Base-by-base conservation (phyloP, 1,140 invertebrate genomes). In the Babylonia areolata region DNA sequence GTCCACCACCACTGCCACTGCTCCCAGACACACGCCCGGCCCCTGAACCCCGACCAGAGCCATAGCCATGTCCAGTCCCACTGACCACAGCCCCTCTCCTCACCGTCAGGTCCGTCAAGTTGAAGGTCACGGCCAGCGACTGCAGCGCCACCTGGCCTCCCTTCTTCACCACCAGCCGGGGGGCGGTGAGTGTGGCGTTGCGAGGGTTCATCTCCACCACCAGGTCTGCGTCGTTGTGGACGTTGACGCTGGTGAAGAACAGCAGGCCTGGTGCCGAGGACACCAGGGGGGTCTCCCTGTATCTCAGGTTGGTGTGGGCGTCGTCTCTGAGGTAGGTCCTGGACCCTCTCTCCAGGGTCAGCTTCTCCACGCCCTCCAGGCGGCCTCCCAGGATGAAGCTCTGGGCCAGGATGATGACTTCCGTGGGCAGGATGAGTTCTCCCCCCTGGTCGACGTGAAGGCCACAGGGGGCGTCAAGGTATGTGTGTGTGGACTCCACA, bases 401-500 rank as follows among this genome's bases (percentile, higher is more conserved):
- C 71, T 91, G 88, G 35, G 89, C 69, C 33, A 88, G 84, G 54
- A 91, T 81, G 71, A 90, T 78, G 58, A 91, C 87, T 35, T 85
- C 86, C 37, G 89, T 91, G 31, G 91, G 91, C 17, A 92, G 84
- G 31, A 92, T 87, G 71, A 91, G 69, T 86, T 92, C 91, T n/a
- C 91, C 91, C 6, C 88, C 88, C 28, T 77, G 54, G 82, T 92
- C 90, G 2, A 92, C 89, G 86, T 92, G 91, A 82, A 92, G 89
- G 73, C 91, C 91, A 90, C 91, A 91, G 28, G 91, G 91, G 35
- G 91, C 85, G 81, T 91, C 90, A 17, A 92, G 84, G 78, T 92
- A 91, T 20, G 91, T 92, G 83, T 92, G 91, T 31, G 91, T 92
- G 0, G 91, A 91, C 31, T 88, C 89, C 31, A 92, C 91, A 89